Evolutionary conservation across 1,140 invertebrate genomes (phyloP).

Genomic region (Tetraneura akinire): DNA sequence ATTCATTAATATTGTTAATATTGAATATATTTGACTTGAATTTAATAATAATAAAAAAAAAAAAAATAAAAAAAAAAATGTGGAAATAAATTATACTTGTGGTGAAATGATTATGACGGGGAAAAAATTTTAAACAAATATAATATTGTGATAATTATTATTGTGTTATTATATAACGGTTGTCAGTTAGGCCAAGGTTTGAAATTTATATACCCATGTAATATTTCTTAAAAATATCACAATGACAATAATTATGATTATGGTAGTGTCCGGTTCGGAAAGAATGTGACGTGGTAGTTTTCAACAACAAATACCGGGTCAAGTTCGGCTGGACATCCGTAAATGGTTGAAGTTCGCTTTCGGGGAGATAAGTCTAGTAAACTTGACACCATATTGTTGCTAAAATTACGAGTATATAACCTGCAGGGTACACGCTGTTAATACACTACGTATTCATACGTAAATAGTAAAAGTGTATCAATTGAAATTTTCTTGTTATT

Average conservation of each 20-base stretch:
- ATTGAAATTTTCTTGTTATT: neutral
- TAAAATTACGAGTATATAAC: neutral
- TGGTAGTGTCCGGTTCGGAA: neutral
- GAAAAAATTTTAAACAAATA: neutral
- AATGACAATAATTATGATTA: neutral
- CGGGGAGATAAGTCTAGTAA: neutral
- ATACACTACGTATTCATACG: neutral
- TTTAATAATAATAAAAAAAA: too few relatives aligned
- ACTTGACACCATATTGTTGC: conserved; percentile 8
- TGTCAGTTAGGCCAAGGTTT: conserved; percentile 7
- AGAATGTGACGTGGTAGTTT: conserved; percentile 45
- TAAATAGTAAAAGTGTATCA: too few relatives aligned
- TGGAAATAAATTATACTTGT: too few relatives aligned
- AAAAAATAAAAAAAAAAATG: too few relatives aligned
- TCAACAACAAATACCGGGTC: conserved; percentile 20
- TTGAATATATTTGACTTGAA: too few relatives aligned
- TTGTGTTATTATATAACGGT: too few relatives aligned
- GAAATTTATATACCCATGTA: neutral
- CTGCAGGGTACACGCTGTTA: too few relatives aligned
- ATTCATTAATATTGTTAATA: too few relatives aligned
- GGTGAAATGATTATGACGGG: neutral
- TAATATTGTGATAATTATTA: neutral
- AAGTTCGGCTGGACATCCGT: conserved; percentile 39
- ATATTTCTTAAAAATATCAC: neutral
- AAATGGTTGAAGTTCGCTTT: conserved; percentile 38